Percentiles rank a stretch among this genome's conserved stretches.
Conservation (phyloP, 2,888 invertebrate genomes). For the Lochmaea capreae region DNA sequence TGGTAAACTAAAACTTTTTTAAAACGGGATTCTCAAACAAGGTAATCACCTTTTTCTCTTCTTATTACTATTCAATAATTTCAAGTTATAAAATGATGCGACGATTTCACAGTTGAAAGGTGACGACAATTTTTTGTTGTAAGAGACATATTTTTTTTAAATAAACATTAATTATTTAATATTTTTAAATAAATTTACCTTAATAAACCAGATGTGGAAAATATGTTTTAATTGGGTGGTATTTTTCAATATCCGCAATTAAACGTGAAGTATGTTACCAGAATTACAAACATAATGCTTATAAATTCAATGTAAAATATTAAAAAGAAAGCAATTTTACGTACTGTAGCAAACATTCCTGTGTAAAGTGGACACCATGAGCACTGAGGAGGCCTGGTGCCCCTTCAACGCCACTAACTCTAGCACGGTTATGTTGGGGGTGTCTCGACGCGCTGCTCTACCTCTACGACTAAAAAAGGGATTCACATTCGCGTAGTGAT, state of each 20-base stretch:
- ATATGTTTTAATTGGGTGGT: background rate
- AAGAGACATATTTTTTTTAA: too few relatives aligned
- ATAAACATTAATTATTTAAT: background rate
- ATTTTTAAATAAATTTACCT: background rate
- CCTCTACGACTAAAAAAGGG: constrained; percentile 16
- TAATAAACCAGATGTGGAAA: too few relatives aligned
- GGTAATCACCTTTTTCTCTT: too few relatives aligned
- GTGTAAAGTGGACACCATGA: constrained; percentile 60
- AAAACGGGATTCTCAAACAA: background rate
- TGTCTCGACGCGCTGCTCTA: constrained; percentile 20
- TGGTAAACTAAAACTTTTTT: background rate
- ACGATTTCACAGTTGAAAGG: too few relatives aligned
- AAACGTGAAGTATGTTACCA: too few relatives aligned
- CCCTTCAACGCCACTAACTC: constrained; percentile 44
- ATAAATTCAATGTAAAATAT: background rate
- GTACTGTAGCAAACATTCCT: constrained; percentile 58
- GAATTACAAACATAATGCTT: too few relatives aligned
- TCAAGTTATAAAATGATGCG: too few relatives aligned
- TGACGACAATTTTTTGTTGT: too few relatives aligned
- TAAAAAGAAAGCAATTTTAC: constrained; percentile 30
- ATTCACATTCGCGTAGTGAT: background rate
- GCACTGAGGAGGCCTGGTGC: constrained; percentile 59
- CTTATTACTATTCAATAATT: too few relatives aligned
- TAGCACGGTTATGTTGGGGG: constrained; percentile 29
- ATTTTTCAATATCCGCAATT: background rate